Conservation (phyloP, 1,140 invertebrate genomes). For the Lordiphosa mommai region DNA sequence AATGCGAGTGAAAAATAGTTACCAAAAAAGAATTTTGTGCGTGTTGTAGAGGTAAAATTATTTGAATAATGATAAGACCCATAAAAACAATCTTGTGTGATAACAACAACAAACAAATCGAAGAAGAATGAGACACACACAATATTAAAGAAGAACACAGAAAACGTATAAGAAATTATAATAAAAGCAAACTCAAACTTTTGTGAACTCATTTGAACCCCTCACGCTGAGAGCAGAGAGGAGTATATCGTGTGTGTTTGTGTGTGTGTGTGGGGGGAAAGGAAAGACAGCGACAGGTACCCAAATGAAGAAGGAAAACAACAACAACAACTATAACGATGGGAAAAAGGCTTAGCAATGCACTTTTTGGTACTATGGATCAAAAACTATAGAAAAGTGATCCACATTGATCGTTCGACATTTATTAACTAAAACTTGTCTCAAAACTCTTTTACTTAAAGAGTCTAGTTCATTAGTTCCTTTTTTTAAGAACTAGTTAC, state of each 20-base stretch:
- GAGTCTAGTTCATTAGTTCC: too few species aligned
- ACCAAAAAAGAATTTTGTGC: background rate
- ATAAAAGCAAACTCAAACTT: slow-evolving; percentile 41
- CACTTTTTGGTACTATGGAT: slow-evolving; percentile 17
- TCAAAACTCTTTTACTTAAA: too few species aligned
- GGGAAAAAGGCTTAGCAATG: slow-evolving; percentile 19
- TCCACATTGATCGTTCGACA: too few species aligned
- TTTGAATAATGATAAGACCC: slow-evolving; percentile 69
- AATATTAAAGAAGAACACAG: slow-evolving; percentile 29
- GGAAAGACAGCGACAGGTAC: slow-evolving; percentile 40
- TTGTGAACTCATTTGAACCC: slow-evolving; percentile 65
- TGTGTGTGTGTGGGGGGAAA: background rate
- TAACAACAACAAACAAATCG: background rate
- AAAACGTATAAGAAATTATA: slow-evolving; percentile 29
- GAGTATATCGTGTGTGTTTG: background rate
- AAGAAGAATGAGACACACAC: slow-evolving; percentile 10
- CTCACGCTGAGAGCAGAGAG: background rate
- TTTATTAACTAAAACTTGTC: too few species aligned
- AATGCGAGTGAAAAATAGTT: slow-evolving; percentile 15
- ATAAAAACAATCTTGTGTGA: slow-evolving; percentile 17
- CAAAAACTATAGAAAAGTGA: too few species aligned
- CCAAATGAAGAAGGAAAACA: background rate
- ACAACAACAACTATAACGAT: too few species aligned
- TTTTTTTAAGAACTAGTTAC: too few species aligned
- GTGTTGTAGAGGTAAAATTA: slow-evolving; percentile 69